Conservation (phyloP, 2,797 vertebrate genomes). For the Thaleichthys pacificus region DNA sequence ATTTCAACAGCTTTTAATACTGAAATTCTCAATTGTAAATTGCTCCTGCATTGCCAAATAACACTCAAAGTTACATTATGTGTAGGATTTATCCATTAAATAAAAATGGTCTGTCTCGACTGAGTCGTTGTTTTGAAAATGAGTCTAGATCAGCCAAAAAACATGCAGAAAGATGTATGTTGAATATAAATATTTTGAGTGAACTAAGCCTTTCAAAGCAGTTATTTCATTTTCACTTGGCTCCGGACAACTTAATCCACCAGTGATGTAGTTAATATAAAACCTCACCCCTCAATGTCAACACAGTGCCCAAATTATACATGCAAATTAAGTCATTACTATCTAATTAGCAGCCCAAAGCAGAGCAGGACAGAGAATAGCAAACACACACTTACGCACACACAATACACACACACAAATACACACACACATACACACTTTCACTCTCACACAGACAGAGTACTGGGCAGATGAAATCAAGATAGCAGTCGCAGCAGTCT, state of each 20-base stretch:
- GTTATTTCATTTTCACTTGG: background rate
- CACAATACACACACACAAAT: background rate
- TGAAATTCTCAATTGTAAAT: background rate
- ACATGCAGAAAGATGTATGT: background rate
- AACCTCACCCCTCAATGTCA: background rate
- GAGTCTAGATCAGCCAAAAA: background rate
- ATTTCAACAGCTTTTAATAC: background rate
- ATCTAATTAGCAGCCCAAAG: background rate
- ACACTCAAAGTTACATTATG: no score
- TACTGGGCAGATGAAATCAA: background rate
- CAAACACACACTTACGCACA: background rate
- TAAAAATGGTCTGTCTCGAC: no score
- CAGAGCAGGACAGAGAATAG: background rate
- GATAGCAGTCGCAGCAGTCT: background rate
- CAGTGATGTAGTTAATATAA: background rate
- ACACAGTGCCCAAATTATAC: background rate
- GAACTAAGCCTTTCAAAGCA: background rate
- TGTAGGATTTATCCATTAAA: no score
- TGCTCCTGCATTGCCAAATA: no score
- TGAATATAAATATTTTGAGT: background rate
- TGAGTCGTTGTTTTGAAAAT: no score
- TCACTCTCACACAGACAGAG: background rate
- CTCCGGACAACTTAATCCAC: background rate
- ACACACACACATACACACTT: background rate
- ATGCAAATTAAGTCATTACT: conserved; percentile 5